Evolutionary conservation across 2,888 invertebrate genomes (phyloP), one percentile per base, ranked within the genome.

Genomic region (Pteria penguin): DNA sequence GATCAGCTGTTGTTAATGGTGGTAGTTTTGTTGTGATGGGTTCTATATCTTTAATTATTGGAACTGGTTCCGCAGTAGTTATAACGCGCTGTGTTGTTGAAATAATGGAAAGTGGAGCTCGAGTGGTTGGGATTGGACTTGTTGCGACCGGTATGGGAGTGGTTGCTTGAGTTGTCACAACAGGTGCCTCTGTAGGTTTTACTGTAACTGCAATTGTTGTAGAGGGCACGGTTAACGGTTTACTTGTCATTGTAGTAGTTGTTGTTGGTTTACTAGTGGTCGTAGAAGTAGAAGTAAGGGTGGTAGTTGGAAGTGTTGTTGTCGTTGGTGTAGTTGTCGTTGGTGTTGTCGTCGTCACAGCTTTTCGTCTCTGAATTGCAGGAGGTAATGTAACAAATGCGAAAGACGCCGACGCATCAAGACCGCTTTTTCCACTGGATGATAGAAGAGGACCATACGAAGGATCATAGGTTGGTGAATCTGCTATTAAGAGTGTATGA

Each of bases 381-480:
- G 72, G 72, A 57, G 27, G 33, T 11, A 62, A 57, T 27, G 68
- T 68, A 4, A 68, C 68, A 24, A 68, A 68, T 2, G 52, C 68
- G n/a, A 68, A 26, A 22, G 36, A 52, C 29, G 29, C 22, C 11
- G 55, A 32, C 11, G 27, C 24, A 22, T 68, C 68, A 27, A 31
- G 55, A 24, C 24, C 55, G 22, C 55, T 57, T 31, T 32, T 31
- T 2, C 32, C 57, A 26, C 68, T 52, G 1, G 60, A 36, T 2
- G 73, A 73, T 18, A 73, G 61, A 32, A 73, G 27, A 22, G 73
- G 52, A 8, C 73, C 73, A 24, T 29, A 32, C 2, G 67, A 52
- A n/a, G 31, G 31, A 22, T 73, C 67, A 31, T 60, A 31, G 0
- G 52, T 11, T 1, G 45, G 11, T 2, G 52, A 22, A 33, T 58